Percentiles rank a stretch among this genome's conserved stretches.
Conservation (phyloP, 2,888 invertebrate genomes). For the Nectonema munidae region DNA sequence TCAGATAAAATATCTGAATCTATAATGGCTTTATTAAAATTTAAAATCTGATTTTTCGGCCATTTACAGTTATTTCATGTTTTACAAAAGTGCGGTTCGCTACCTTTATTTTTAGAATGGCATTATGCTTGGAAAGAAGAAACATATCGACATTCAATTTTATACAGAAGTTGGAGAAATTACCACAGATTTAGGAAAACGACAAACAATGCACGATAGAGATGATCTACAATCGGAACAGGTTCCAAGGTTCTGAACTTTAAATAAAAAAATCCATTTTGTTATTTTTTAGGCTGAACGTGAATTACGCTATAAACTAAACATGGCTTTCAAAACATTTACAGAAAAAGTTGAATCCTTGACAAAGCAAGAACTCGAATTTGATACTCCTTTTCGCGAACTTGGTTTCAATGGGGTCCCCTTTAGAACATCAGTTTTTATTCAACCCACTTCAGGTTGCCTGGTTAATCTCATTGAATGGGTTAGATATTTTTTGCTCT, state of each 20-base stretch:
- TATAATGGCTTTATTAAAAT: too few species aligned
- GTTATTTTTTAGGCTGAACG: slow-evolving; percentile 37
- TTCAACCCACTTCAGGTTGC: slow-evolving; percentile 80
- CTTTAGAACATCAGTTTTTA: slow-evolving; percentile 59
- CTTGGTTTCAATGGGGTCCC: slow-evolving; percentile 90
- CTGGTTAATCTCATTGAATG: slow-evolving; percentile 85
- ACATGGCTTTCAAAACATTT: slow-evolving; percentile 86
- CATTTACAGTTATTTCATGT: neutral
- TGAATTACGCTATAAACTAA: slow-evolving; percentile 71
- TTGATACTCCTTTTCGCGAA: slow-evolving; percentile 90
- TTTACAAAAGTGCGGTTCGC: neutral
- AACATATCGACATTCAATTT: slow-evolving; percentile 91
- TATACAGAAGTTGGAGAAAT: slow-evolving; percentile 99
- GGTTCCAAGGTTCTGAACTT: slow-evolving; percentile 20
- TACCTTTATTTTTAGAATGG: slow-evolving; percentile 45
- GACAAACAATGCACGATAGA: slow-evolving; percentile 96
- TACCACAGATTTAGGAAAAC: slow-evolving; percentile 90
- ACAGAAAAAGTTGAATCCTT: slow-evolving; percentile 75
- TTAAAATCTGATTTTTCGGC: neutral
- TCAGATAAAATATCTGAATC: too few species aligned
- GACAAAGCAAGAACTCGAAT: slow-evolving; percentile 85
- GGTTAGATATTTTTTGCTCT: slow-evolving; percentile 29
- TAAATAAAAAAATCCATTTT: neutral
- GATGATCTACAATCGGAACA: slow-evolving; percentile 96
- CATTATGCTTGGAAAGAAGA: slow-evolving; percentile 97